Evolutionary conservation across 2,888 invertebrate species (phyloP), one percentile per base, ranked within the genome.

Genomic region (Drosophila testacea): DNA sequence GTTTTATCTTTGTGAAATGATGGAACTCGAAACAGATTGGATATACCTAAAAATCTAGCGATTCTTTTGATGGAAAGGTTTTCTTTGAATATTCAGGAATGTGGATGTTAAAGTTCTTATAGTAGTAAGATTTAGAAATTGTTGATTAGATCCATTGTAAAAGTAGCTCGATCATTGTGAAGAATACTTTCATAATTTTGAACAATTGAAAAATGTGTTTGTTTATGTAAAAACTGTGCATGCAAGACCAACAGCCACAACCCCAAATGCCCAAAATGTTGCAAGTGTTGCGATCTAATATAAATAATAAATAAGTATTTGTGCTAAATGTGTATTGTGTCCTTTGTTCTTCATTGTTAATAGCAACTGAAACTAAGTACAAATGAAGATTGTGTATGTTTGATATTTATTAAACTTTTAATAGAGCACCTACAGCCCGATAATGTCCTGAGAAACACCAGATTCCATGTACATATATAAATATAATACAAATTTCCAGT

Each of bases 141-240:
- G 39, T 72, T 72, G 16, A 64, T 55, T 69, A 46, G 34, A 47
- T 36, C 16, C 30, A 41, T 41, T 66, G 59, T 54, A 38, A 46
- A 41, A 32, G 63, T 69, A 63, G 59, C 28, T 51, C 38, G 22
- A 73, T 59, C n/a, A 32, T 62, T 62, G 52, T 55, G 36, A 30
- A 42, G 41, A 54, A 36, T 50, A 50, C 42, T 38, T 56, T 44
- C 16, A 57, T 41, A 9, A 48, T 54, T 67, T 48, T 46, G 27
- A 60, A 38, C 28, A 48, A 28, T 55, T 28, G 56, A 55, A 63
- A 60, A 70, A 48, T 70, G 71, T 76, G 55, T 74, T 62, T 67
- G 51, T 55, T 51, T 62, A 65, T 65, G 71, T 77, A 61, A 34
- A 50, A 54, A 66, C 52, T 46, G 60, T 77, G 76, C 79, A 77